phyloP scores from a whole-genome alignment of 2,888 invertebrate genomes.

The Aspidiotus destructor region DNA sequence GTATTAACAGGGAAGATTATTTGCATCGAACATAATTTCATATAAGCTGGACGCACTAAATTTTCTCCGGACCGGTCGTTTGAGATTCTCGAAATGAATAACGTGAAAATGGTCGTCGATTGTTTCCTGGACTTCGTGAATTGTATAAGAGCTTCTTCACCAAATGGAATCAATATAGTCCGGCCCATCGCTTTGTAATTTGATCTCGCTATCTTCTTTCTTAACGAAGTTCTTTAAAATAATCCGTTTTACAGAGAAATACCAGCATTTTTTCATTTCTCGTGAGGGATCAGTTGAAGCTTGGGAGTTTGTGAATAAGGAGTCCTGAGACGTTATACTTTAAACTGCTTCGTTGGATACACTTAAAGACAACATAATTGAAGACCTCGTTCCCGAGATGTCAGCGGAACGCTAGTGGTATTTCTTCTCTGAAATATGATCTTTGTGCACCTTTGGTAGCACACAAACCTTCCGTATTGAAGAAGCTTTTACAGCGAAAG shows the following conservation, averaged over 20 bases:
- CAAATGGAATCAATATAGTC: neutral
- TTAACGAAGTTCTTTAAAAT: neutral
- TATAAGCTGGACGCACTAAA: neutral
- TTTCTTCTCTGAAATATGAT: too few relatives aligned
- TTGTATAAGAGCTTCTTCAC: neutral
- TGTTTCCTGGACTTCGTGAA: neutral
- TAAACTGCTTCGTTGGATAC: too few relatives aligned
- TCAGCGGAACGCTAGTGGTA: too few relatives aligned
- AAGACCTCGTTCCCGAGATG: too few relatives aligned
- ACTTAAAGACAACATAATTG: too few relatives aligned
- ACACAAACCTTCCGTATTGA: too few relatives aligned
- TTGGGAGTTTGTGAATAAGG: too few relatives aligned
- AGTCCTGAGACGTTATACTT: too few relatives aligned
- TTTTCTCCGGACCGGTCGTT: constrained; percentile 9
- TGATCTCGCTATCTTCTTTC: neutral
- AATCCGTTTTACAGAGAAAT: neutral
- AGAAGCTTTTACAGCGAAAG: too few relatives aligned
- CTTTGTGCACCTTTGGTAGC: too few relatives aligned
- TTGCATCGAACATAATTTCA: neutral
- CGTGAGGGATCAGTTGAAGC: too few relatives aligned
- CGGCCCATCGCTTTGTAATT: neutral
- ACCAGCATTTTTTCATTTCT: constrained; percentile 9
- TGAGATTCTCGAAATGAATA: neutral
- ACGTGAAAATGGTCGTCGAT: neutral
- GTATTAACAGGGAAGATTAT: neutral